These are phyloP conservation scores for Synergus japonicus DNA, from an alignment of 2,888 invertebrate species.

Conservation along the genomic window DNA sequence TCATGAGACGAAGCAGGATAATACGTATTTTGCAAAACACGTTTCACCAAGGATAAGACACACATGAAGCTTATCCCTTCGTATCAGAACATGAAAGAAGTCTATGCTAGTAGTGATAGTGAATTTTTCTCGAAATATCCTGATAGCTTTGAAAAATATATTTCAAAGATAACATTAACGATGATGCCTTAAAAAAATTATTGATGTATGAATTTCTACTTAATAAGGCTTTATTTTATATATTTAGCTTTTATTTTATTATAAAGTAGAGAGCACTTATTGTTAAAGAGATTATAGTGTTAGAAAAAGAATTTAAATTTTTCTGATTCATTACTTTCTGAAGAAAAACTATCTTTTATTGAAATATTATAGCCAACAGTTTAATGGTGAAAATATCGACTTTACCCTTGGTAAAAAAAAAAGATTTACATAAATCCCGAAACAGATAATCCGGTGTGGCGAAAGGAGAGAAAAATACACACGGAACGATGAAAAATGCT, in stretches of 20 bases:
- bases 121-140: not conserved
- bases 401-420: not conserved
- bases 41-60: not conserved
- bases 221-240: not conserved
- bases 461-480: not conserved
- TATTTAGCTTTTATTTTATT: too few species aligned
- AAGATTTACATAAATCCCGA: not conserved
- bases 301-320: too few species aligned
- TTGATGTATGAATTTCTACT: not conserved
- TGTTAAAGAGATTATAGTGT: too few species aligned
- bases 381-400: not conserved
- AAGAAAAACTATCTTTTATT: too few species aligned
- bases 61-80: not conserved
- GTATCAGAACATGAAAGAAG: not conserved
- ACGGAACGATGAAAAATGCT: not conserved
- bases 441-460: not conserved
- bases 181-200: not conserved
- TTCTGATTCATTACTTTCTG: too few species aligned
- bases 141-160: not conserved
- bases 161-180: not conserved
- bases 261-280: too few species aligned
- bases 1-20: conserved; percentile 2
- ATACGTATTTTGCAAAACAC: conserved; percentile 7
- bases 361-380: not conserved
- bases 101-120: not conserved